Percentiles rank a stretch among this genome's conserved stretches.
phyloP scores from a whole-genome alignment of 30 jellyfish, hydroid and myxozoan genomes.

The Turritopsis rubra region DNA sequence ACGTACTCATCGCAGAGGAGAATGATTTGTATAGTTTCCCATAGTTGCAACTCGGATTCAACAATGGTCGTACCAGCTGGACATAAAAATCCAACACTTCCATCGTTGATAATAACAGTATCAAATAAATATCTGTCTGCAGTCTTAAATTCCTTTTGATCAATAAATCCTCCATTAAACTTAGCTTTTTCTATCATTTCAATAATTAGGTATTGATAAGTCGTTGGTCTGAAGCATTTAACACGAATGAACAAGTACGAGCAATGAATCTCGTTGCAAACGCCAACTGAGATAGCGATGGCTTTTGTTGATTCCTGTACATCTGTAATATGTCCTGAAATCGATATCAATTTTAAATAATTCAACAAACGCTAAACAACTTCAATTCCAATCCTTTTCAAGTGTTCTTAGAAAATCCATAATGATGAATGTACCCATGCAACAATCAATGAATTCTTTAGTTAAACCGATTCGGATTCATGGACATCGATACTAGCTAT shows the following conservation, averaged over 20 bases:
- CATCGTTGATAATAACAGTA: neutral
- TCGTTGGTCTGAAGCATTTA: neutral
- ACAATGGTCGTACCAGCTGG: neutral
- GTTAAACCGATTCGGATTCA: neutral
- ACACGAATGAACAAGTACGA: neutral
- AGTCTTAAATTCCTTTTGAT: neutral
- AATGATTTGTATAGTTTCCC: neutral
- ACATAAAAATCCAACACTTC: neutral
- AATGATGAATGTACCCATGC: neutral
- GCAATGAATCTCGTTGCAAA: neutral
- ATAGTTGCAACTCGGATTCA: neutral
- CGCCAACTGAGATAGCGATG: neutral
- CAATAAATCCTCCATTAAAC: neutral
- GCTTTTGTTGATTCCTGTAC: neutral
- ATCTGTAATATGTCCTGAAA: neutral
- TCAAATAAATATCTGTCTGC: neutral
- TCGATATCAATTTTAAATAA: neutral
- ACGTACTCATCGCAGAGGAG: neutral
- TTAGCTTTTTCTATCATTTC: neutral
- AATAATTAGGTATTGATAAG: neutral
- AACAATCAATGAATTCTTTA: neutral
- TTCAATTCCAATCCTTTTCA: neutral
- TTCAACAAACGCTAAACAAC: neutral
- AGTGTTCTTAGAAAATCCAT: neutral
- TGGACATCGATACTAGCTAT: neutral